Base-by-base conservation (phyloP, 1,140 invertebrate genomes). In the Sipha flava region DNA sequence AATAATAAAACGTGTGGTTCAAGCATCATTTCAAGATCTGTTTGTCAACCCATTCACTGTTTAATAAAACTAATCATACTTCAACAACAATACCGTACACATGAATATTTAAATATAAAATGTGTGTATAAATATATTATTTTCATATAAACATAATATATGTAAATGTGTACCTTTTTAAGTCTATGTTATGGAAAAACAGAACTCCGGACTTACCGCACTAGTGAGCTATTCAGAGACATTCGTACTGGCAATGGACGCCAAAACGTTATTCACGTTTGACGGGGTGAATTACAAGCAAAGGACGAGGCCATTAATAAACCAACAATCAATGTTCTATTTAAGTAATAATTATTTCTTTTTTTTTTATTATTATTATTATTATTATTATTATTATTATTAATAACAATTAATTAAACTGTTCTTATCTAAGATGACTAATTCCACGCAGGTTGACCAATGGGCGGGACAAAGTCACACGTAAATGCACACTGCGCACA, bases 381-480 rank as follows among this genome's bases (percentile, higher is more conserved):
- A 73, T 18, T 21, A 47, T 72, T 49, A 47, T 16, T 47, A 45
- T 70, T 70, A 45, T 18, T 70, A 45, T 29, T 70, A 34, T 21
- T 72, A 77, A 49, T 77, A 77, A 77, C 73, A 77, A 52, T 59
- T 77, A 77, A 77, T 54, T 77, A 77, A 43, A 57, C 23, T 59
- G 9, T 54, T 75, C 49, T 77, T 77, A 77, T 77, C 73, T 59
- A 26, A 0, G 40, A 45, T 70, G 66, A 70, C 66, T 70, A 59
- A 77, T 57, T 29, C 73, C 6, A n/a, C 3, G 14, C 73, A 77
- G 52, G 21, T 23, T 57, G 34, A 40, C 52, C 73, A 26, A 18
- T 9, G 10, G 9, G 2, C 47, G 47, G 70, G 26, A 54, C 29
- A 34, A 68, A 26, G 6, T 45, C 10, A 45, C 43, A 68, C 12